Conservation (phyloP, 2,113 vertebrate genomes). For the pig (Sus scrofa) region DNA sequence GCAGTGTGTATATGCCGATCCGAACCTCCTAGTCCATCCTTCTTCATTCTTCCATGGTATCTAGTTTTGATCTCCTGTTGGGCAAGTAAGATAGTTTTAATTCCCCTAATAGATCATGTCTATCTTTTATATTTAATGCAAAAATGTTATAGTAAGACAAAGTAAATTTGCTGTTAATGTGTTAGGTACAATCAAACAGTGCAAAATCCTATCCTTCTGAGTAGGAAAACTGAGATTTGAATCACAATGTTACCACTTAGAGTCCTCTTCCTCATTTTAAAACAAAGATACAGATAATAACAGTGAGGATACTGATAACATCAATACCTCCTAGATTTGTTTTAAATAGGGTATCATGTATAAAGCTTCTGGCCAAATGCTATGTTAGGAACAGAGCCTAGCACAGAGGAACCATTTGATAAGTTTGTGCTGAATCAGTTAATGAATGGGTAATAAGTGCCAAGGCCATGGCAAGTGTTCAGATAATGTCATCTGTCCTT, state of each 20-base stretch:
- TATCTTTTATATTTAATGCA: not conserved
- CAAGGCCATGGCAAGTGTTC: not conserved
- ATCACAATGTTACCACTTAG: not conserved
- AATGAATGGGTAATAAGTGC: not conserved
- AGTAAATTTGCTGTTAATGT: conserved; percentile 21
- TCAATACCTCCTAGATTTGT: not conserved
- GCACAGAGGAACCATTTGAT: not conserved
- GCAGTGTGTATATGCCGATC: too few relatives aligned
- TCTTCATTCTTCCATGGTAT: not conserved
- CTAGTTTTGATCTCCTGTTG: not conserved
- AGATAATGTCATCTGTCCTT: not conserved
- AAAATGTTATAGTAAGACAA: not conserved
- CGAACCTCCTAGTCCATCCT: too few relatives aligned
- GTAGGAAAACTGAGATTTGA: not conserved
- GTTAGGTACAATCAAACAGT: not conserved
- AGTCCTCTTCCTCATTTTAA: not conserved
- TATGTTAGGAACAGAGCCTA: not conserved
- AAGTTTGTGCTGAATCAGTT: not conserved
- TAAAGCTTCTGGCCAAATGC: not conserved
- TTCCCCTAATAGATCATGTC: not conserved
- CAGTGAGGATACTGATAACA: not conserved
- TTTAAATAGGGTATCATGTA: not conserved
- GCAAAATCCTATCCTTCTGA: not conserved
- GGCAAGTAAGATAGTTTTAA: not conserved
- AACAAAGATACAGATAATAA: not conserved